Evolutionary conservation across 2,888 invertebrate species (phyloP), one percentile per base, ranked within the genome.

Genomic region (Bedellia somnulentella): DNA sequence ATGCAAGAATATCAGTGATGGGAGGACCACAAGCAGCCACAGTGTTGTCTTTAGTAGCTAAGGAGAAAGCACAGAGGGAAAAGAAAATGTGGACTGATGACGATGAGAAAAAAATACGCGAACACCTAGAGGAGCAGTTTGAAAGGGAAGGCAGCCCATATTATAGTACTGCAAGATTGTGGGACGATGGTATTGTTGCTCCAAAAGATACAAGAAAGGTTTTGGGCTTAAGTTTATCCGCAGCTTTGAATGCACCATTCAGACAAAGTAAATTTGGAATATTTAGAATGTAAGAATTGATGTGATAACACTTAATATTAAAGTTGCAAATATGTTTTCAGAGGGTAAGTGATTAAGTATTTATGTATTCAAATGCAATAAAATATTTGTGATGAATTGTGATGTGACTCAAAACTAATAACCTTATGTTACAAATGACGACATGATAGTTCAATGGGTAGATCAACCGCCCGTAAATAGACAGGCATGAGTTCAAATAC

Each of bases 181-280:
- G 98, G 98, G 98, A 99, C 60, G 99, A 99, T 61, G 99, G 98
- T 10, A 85, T 99, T 2, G 90, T 99, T 36, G 97, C 99, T 62
- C 99, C 99, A 2, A 85, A 80, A 35, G 93, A 97, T 49, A 97
- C 97, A 0, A 81, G 99, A 42, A 85, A 83, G 57, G 85, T 97
- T 2, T 75, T 99, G 33, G 98, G 93, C 3, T 75, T 99, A 4
- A 94, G 96, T 64, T 79, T 99, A 34, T 87, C 90, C 36, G 93
- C 94, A 2, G 82, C 93, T 3, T 63, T 95, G 2, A 87, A 87
- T 42, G 89, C 89, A 52, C 84, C 87, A 5, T 84, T 86, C 39
- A 80, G 84, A 42, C 81, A 87, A 15, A 93, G 92, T 28, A 86
- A 86, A 48, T 99, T 93, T 59, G 99, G 99, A 39, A 82, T 99